Percentiles rank a stretch among this genome's conserved stretches.
These are phyloP conservation scores for Tribolium freemani DNA, from an alignment of 2,888 invertebrate species.

Conservation along the genomic window DNA sequence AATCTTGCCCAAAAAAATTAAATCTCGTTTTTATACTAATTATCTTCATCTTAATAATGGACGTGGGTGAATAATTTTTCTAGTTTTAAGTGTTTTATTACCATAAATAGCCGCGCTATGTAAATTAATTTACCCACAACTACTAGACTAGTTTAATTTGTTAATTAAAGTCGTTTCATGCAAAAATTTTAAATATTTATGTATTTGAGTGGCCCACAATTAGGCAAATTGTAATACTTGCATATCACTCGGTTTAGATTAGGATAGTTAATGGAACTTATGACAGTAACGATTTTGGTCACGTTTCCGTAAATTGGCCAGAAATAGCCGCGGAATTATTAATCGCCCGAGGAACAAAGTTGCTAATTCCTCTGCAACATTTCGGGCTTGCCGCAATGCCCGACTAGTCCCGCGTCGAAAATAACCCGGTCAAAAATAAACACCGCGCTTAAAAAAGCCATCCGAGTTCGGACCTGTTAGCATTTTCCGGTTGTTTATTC, in stretches of 20 bases:
- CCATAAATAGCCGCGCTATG: neutral
- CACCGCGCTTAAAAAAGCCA: neutral
- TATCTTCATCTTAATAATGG: neutral
- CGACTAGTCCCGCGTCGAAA: neutral
- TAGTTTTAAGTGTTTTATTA: neutral
- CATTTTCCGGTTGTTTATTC: slow-evolving; percentile 27
- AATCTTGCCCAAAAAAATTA: too few species aligned
- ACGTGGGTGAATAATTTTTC: neutral
- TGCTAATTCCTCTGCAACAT: neutral
- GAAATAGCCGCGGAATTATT: neutral
- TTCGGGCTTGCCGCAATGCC: neutral
- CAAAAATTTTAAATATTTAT: neutral
- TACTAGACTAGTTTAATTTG: neutral
- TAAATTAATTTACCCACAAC: neutral
- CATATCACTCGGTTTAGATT: neutral
- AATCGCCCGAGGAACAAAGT: neutral
- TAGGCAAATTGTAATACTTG: neutral
- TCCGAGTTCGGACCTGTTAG: slow-evolving; percentile 1
- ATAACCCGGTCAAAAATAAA: slow-evolving; percentile 1
- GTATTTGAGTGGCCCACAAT: neutral
- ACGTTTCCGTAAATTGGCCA: neutral
- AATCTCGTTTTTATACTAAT: too few species aligned
- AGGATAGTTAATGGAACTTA: neutral
- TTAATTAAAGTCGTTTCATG: neutral
- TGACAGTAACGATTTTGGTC: neutral